Evolutionary conservation across 2,113 vertebrate genomes (phyloP), one percentile per base, ranked within the genome.

Genomic region (Zosterops borbonicus): DNA sequence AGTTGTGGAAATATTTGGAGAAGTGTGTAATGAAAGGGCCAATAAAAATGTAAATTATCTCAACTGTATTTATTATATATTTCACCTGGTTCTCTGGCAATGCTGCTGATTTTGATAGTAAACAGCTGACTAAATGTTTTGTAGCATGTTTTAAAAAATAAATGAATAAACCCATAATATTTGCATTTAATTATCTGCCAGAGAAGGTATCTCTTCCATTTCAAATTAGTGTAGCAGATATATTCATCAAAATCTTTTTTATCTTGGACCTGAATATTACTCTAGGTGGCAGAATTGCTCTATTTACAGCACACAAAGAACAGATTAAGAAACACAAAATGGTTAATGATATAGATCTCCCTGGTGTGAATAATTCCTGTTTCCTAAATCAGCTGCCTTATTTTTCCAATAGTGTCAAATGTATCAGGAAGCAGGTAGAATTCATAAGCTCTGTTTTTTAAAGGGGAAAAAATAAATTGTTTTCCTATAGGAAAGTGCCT

Each of bases 231-330:
- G 9, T 27, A 47, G 28, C 53, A 56, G 39, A 29, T 3, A 11
- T 39, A 31, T 55, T 95, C 67, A 77, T 42, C 5, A 28, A 52
- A 59, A 86, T 74, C 7, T 74, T 65, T 65, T 85, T 37, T 42
- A 10, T 67, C 58, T 85, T 58, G 9, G 12, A 82, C 59, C 25
- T 73, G 11, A 31, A 6, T 23, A 35, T 31, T 87, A 90, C 98
- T 80, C 87, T 97, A 97, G 98, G 96, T 97, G 98, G 95, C 97
- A 98, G 91, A 93, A 93, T 97, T 96, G 96, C 35, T 96, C 91
- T 39, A 14, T 37, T 24, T 77, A 46, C 28, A 44, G 37, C 68
- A 15, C 17, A 52, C 7, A n/a, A 62, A 55, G 46, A 78, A 6
- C 41, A 65, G 52, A 42, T 82, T 85, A 59, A 33, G 87, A 70